phyloP scores from a whole-genome alignment of 2,797 vertebrate species.

The Poliocrania exsul region DNA sequence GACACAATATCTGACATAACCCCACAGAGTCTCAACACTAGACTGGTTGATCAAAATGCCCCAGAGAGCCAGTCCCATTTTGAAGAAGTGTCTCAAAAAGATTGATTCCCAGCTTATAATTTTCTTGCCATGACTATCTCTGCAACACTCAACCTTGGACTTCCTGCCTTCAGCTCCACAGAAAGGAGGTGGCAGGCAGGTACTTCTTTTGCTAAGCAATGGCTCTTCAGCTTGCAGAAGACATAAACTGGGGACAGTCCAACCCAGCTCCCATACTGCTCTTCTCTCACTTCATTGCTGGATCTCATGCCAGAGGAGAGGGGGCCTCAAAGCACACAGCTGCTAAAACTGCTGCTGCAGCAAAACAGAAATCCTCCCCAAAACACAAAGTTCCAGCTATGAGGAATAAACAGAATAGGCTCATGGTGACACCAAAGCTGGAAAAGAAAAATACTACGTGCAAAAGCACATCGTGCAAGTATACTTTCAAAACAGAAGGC shows the following conservation, averaged over 20 bases:
- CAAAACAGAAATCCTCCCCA: background rate
- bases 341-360: conserved; percentile 35
- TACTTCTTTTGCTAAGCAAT: background rate
- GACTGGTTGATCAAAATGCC: background rate
- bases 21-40: background rate
- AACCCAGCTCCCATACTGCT: background rate
- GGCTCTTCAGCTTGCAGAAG: background rate
- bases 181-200: background rate
- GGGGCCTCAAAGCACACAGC: background rate
- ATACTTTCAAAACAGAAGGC: background rate
- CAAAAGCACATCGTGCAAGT: background rate
- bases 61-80: background rate
- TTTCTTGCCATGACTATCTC: background rate
- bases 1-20: background rate
- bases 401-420: background rate
- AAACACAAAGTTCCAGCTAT: background rate
- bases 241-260: background rate
- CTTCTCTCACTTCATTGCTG: background rate
- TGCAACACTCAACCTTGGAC: background rate
- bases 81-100: background rate
- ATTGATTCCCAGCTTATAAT: background rate
- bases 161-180: background rate
- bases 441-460: background rate
- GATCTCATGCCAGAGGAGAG: background rate
- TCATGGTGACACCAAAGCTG: background rate